Base-by-base conservation (phyloP, 2,113 vertebrate species). In the Struthidea cinerea region DNA sequence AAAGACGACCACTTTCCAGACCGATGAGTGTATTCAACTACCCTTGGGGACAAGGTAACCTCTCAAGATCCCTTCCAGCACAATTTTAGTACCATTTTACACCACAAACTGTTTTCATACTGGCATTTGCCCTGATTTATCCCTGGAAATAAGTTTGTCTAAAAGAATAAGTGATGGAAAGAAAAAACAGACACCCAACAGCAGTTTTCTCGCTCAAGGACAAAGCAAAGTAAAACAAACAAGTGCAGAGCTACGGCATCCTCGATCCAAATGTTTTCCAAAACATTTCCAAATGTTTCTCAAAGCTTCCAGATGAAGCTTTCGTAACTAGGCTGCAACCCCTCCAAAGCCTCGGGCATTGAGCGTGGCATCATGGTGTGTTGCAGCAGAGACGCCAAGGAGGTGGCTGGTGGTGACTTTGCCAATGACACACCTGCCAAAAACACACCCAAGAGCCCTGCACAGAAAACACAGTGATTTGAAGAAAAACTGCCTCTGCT, bases 231-330 rank as follows among this genome's bases (percentile, higher is more conserved):
- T 64, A 55, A 94, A 94, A 92, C 68, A 92, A 93, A 68, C 68
- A 84, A 90, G 71, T 2, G 0, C 9, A 15, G 64, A 93, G 28
- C 83, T 65, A 84, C 0, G 0, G 47, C 64, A 86, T 90, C 73
- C 68, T 90, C 5, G 0, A 84, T 84, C 56, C 89, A 92, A 95
- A 92, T 84, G 77, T 92, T 94, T 96, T 78, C 95, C 91, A 93
- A 94, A 95, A 94, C 84, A 84, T 28, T 94, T 93, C 89, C 87
- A 94, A 94, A 93, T 96, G 93, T 95, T 95, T 93, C 93, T 79
- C 94, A 92, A 90, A 93, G 88, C 90, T 90, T 90, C 69, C 61
- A 95, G 84, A 65, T 49, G 92, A 96, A 93, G 78, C 74, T 84
- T 93, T 94, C 90, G 68, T 19, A 93, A 77, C 47, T 8, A 70